Base-by-base conservation (phyloP, 2,113 vertebrate genomes). In the Forbesichthys papilliferus region DNA sequence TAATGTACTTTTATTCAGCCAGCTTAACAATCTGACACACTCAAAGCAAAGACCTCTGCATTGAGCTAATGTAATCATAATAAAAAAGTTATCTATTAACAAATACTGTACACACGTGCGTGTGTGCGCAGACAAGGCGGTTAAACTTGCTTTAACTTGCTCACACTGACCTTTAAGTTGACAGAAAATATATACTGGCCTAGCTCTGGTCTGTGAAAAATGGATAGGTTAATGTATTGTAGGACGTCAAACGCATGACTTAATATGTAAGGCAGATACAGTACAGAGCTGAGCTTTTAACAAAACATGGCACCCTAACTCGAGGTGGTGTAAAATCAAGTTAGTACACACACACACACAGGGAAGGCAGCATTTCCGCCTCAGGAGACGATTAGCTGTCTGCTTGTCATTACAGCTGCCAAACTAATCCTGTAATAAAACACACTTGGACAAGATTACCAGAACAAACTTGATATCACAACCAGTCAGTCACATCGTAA, bases 401-500 rank as follows among this genome's bases (percentile, higher is more conserved):
- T 53, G 18, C 51, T 54, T 54, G 51, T 71, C 61, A 64, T 82
- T 74, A 62, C 66, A 80, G 69, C 62, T 11, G 14, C 9, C 62
- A 59, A 46, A 51, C 48, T 72, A 72, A 66, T 62, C 80, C 68
- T 72, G 33, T 8, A 6, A 42, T 48, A 66, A 27, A 79, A 64
- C 69, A 71, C 80, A 80, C 64, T 70, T 63, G 9, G 18, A 27
- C 34, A 27, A 78, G 73, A 83, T 85, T 79, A 27, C 27, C 27
- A 27, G 27, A 77, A 59, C 65, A 78, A 83, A 78, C 20, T 80
- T 80, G 71, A 48, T 48, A 3, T 3, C 51, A 48, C 6, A 34
- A 64, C 67, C 69, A 58, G 0, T 56, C 71, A 70, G 65, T 61
- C 77, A 53, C 65, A 55, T 51, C 11, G 3, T 74, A 79, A 86